phyloP scores from a whole-genome alignment of 2,113 vertebrate species.

The Progne subis region DNA sequence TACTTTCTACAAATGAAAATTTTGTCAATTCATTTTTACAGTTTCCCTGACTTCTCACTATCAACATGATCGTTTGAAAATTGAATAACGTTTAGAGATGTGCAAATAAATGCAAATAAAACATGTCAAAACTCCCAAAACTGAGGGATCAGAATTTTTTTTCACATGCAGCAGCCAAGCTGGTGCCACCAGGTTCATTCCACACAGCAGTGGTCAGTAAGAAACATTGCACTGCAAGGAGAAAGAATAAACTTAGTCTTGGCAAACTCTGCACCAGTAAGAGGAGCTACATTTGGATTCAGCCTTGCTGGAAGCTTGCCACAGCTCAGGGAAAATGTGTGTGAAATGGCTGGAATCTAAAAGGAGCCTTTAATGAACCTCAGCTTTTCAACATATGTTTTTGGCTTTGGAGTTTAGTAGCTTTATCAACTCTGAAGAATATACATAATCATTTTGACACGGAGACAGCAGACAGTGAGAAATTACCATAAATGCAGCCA shows the following conservation, averaged over 20 bases:
- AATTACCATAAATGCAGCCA: not conserved
- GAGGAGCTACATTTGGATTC: not conserved
- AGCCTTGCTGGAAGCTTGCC: constrained; percentile 4
- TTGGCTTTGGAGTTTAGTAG: constrained; percentile 7
- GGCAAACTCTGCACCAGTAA: not conserved
- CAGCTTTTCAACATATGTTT: not conserved
- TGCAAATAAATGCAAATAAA: constrained; percentile 17
- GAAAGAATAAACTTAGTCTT: not conserved
- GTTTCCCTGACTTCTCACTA: not conserved
- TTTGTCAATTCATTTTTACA: not conserved
- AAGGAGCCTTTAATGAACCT: constrained; percentile 21
- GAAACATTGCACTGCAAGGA: not conserved
- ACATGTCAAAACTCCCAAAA: not conserved
- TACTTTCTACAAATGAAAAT: not conserved
- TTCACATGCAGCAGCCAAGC: not conserved
- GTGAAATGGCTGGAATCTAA: constrained; percentile 22
- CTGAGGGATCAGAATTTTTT: not conserved
- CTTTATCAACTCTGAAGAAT: not conserved
- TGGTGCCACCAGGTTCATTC: not conserved
- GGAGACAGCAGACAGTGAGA: not conserved
- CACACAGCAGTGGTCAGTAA: not conserved
- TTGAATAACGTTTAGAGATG: not conserved
- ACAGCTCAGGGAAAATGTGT: not conserved
- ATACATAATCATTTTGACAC: not conserved
- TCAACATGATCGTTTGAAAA: not conserved